Percentiles rank a stretch among this genome's conserved stretches.
Evolutionary conservation across 2,113 vertebrate species (phyloP).

Genomic region (Xenopus laevis): DNA sequence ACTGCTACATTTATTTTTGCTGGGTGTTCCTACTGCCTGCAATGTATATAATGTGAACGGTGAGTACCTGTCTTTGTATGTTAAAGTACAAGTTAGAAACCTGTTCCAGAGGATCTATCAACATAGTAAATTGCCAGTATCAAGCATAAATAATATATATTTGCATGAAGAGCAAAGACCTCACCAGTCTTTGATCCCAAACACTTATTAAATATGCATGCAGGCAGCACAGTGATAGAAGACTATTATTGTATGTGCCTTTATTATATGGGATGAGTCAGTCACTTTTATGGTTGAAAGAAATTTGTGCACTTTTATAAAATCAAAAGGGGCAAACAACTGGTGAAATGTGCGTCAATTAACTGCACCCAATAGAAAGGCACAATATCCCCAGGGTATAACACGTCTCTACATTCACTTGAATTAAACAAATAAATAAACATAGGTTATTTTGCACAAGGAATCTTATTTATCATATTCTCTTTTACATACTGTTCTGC

Average conservation of each 20-base stretch:
- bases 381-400: too few species aligned
- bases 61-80: too few species aligned
- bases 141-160: conserved; percentile 4
- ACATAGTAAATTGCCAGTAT: not conserved
- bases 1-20: not conserved
- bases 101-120: not conserved
- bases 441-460: too few species aligned
- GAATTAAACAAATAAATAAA: too few species aligned
- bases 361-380: too few species aligned
- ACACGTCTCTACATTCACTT: too few species aligned
- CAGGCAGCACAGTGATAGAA: not conserved
- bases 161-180: conserved; percentile 15
- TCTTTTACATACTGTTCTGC: too few species aligned
- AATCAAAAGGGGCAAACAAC: too few species aligned
- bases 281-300: not conserved
- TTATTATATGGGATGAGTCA: not conserved
- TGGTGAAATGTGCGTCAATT: too few species aligned
- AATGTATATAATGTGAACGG: too few species aligned
- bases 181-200: conserved; percentile 14
- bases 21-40: too few species aligned
- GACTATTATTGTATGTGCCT: not conserved
- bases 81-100: not conserved
- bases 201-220: conserved; percentile 7
- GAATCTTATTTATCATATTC: too few species aligned
- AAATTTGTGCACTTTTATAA: not conserved